phyloP scores from a whole-genome alignment of 1,140 invertebrate species.

The Cherax quadricarinatus region DNA sequence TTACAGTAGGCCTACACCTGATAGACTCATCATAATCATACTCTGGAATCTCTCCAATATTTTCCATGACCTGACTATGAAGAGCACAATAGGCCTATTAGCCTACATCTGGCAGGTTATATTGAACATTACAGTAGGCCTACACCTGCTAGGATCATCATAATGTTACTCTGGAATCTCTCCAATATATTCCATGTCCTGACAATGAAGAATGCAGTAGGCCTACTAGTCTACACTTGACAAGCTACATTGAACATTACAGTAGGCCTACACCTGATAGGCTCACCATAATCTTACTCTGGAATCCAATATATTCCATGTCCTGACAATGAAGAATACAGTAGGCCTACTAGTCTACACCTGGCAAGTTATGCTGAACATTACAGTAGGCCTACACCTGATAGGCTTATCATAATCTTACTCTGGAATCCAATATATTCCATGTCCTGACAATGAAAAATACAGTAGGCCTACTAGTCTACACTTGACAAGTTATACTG shows the following conservation, averaged over 20 bases:
- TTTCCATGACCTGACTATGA: slow-evolving; percentile 68
- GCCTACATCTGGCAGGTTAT: too few species aligned
- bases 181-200: slow-evolving; percentile 67
- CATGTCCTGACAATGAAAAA: too few species aligned
- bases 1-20: background rate
- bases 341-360: too few species aligned
- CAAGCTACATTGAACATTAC: background rate
- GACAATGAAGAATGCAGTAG: slow-evolving; percentile 53
- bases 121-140: too few species aligned
- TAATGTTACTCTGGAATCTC: slow-evolving; percentile 49
- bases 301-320: slow-evolving; percentile 64
- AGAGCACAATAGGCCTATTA: background rate
- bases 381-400: too few species aligned
- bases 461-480: too few species aligned
- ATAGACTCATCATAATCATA: too few species aligned
- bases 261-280: too few species aligned
- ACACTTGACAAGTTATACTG: background rate
- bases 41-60: slow-evolving; percentile 46
- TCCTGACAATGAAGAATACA: slow-evolving; percentile 47
- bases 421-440: too few species aligned
- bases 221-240: background rate
- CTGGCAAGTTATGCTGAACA: too few species aligned
- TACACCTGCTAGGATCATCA: too few species aligned
- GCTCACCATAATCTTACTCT: too few species aligned
- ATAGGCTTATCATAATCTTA: slow-evolving; percentile 11